Conservation (phyloP, 2,797 vertebrate genomes). For the Triplophysa bombifrons region DNA sequence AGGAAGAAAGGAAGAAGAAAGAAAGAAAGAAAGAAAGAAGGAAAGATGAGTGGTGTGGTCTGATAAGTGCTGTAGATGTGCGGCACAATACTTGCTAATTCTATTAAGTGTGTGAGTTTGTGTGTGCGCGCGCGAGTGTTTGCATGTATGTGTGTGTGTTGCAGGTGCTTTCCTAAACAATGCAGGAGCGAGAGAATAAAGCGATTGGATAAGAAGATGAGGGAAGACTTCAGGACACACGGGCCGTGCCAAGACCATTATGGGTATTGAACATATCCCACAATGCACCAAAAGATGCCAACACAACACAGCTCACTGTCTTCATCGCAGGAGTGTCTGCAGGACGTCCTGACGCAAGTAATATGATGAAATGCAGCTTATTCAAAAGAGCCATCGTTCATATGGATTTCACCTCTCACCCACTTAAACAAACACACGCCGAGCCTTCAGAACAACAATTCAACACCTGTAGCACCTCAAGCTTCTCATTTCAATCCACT, state of each 20-base stretch:
- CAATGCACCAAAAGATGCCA: constrained; percentile 66
- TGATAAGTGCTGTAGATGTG: constrained; percentile 76
- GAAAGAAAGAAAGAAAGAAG: no score
- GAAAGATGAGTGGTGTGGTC: constrained; percentile 53
- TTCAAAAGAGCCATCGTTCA: constrained; percentile 9
- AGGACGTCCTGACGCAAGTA: constrained; percentile 62
- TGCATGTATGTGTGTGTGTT: no score
- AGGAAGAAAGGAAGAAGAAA: no score
- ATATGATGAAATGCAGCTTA: constrained; percentile 71
- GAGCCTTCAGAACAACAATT: background rate
- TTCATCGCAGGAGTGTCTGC: constrained; percentile 71
- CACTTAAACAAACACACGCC: constrained; percentile 25
- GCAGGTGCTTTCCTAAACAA: constrained; percentile 78
- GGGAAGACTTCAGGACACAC: constrained; percentile 65
- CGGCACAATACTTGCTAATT: constrained; percentile 72
- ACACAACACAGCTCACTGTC: constrained; percentile 64
- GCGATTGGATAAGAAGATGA: constrained; percentile 76
- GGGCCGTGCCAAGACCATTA: constrained; percentile 80
- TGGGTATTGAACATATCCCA: constrained; percentile 75
- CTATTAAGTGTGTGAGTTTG: background rate
- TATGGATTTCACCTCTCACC: constrained; percentile 23
- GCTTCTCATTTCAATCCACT: background rate
- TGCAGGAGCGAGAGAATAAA: constrained; percentile 80
- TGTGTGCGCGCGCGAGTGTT: no score
- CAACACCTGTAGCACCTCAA: background rate